Evolutionary conservation across 2,797 vertebrate genomes (phyloP).

Genomic region (Podarcis lilfordi): DNA sequence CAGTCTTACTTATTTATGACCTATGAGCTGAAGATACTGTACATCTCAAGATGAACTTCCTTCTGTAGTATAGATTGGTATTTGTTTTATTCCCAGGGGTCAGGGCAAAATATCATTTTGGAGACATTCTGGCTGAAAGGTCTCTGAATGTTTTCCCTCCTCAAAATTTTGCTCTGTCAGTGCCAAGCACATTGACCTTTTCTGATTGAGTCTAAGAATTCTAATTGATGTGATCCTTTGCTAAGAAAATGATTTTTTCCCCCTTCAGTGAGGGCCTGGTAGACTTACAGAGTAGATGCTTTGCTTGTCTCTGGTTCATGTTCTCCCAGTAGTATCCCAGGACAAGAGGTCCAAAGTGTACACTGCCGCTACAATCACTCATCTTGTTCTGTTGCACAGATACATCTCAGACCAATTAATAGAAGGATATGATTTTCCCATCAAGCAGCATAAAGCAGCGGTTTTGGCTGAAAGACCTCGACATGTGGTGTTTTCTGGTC

Average conservation of each 20-base stretch:
- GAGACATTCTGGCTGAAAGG: background rate
- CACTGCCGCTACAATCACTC: background rate
- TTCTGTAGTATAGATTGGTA: background rate
- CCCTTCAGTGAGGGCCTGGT: background rate
- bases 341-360: background rate
- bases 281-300: background rate
- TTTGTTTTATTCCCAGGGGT: background rate
- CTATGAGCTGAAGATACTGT: background rate
- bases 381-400: background rate
- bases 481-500: background rate
- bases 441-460: background rate
- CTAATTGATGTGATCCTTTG: background rate
- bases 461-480: background rate
- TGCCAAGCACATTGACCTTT: conserved; percentile 3
- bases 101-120: background rate
- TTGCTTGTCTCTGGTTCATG: background rate
- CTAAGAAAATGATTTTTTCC: background rate
- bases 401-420: background rate
- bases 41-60: background rate
- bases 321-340: background rate
- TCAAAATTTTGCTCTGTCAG: background rate
- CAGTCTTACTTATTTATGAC: background rate
- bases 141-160: background rate
- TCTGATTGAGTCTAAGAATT: background rate
- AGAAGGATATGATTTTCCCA: background rate